phyloP scores from a whole-genome alignment of 2,888 invertebrate genomes.

The Creontiades dilutus region DNA sequence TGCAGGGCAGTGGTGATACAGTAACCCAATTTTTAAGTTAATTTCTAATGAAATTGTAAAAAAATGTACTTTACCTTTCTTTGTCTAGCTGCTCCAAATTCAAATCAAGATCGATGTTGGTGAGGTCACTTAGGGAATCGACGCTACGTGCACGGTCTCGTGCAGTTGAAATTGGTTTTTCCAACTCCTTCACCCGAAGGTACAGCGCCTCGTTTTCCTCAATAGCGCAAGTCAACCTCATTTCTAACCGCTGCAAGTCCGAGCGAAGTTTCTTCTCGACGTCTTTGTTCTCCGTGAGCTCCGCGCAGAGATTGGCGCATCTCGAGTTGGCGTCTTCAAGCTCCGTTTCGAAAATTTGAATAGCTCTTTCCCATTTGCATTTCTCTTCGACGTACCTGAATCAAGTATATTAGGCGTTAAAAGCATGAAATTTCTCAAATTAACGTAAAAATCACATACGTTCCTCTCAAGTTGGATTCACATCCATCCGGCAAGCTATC shows the following conservation, averaged over 20 bases:
- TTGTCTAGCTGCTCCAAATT: constrained; percentile 87
- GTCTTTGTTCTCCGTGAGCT: constrained; percentile 83
- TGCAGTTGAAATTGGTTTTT: constrained; percentile 81
- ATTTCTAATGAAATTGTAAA: too few species aligned
- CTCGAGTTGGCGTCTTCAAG: constrained; percentile 85
- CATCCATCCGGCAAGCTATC: too few species aligned
- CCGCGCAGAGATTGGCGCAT: constrained; percentile 83
- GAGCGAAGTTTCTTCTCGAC: constrained; percentile 72
- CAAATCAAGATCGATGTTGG: constrained; percentile 87
- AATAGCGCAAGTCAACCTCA: constrained; percentile 79
- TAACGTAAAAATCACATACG: too few species aligned
- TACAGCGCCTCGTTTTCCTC: constrained; percentile 89
- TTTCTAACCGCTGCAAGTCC: constrained; percentile 74
- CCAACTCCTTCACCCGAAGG: constrained; percentile 85
- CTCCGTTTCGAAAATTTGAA: constrained; percentile 84
- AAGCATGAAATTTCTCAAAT: too few species aligned
- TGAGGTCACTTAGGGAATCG: constrained; percentile 89
- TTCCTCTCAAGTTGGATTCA: too few species aligned
- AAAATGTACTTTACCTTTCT: constrained; percentile 78
- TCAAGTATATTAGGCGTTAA: not conserved
- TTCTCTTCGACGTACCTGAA: constrained; percentile 80
- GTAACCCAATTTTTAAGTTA: too few species aligned
- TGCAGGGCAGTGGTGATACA: too few species aligned
- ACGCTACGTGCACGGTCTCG: constrained; percentile 84
- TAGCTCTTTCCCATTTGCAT: constrained; percentile 83